A percentile compares a stretch with the other conserved stretches of the same genome.
Conservation (phyloP, 2,113 vertebrate species). For the Thryonomys swinderianus region DNA sequence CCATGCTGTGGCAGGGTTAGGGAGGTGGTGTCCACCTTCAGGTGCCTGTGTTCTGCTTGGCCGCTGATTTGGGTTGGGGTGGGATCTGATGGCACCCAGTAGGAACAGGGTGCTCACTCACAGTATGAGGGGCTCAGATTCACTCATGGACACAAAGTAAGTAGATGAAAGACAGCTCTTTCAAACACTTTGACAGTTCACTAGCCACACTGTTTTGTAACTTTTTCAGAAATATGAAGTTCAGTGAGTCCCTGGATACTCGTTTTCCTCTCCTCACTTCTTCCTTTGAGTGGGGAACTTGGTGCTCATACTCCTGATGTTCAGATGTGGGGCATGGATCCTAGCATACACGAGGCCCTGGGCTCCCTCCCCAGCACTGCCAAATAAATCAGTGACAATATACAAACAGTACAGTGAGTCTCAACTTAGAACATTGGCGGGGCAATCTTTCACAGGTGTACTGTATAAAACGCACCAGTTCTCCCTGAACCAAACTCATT, state of each 20-base stretch:
- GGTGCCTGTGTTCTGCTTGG: background rate
- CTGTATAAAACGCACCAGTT: background rate
- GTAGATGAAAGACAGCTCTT: background rate
- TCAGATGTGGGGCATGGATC: background rate
- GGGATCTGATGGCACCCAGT: background rate
- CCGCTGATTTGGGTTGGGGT: background rate
- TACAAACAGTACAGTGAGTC: background rate
- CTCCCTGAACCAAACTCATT: background rate
- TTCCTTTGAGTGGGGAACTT: background rate
- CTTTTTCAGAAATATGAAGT: background rate
- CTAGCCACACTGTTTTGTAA: no score
- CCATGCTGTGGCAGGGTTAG: background rate
- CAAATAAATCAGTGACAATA: background rate
- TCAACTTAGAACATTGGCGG: no score
- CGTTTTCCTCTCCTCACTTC: fast-evolving
- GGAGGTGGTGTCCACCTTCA: background rate
- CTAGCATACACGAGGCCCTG: background rate
- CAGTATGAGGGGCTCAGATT: background rate
- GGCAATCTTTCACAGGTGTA: background rate
- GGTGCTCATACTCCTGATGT: background rate
- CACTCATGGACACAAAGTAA: background rate
- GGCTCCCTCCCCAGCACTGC: background rate
- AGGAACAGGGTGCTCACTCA: background rate
- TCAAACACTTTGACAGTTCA: background rate
- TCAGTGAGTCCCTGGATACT: background rate